These are phyloP conservation scores for Ceraclea dissimilis DNA, from an alignment of 2,888 invertebrate species.

Conservation along the genomic window DNA sequence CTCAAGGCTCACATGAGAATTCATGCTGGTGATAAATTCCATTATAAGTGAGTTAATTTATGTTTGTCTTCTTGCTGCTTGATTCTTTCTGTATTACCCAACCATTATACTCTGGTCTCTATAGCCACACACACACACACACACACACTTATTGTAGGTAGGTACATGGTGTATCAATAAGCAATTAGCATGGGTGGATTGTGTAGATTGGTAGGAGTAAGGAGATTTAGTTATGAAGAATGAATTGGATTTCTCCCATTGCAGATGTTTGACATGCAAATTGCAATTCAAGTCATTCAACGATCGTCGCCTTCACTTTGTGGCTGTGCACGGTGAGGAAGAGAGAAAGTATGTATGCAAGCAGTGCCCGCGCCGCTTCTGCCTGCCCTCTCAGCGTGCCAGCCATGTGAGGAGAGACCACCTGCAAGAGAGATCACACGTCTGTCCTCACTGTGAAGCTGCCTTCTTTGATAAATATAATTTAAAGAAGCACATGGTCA, in stretches of 20 bases:
- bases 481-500: slow-evolving; percentile 12
- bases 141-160: no score
- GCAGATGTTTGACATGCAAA: slow-evolving; percentile 14
- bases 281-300: slow-evolving; percentile 14
- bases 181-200: no score
- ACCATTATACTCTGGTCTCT: no score
- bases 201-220: background rate
- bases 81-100: background rate
- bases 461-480: slow-evolving; percentile 8
- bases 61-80: no score
- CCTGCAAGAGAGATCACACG: slow-evolving; percentile 11
- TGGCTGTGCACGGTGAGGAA: slow-evolving; percentile 15
- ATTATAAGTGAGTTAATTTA: slow-evolving; percentile 14
- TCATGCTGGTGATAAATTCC: slow-evolving; percentile 31
- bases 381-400: slow-evolving; percentile 1
- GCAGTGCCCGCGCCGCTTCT: slow-evolving; percentile 13
- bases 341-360: slow-evolving; percentile 11
- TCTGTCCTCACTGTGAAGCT: slow-evolving; percentile 6
- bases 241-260: slow-evolving; percentile 1
- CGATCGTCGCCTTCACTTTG: slow-evolving; percentile 11
- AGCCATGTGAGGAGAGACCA: slow-evolving; percentile 15
- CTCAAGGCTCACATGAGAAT: slow-evolving; percentile 17
- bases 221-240: background rate
- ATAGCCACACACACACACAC: no score
- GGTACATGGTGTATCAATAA: no score